Percentiles rank a stretch among this genome's conserved stretches.
phyloP scores from a whole-genome alignment of 2,888 invertebrate species.

The Oscheius sp. region DNA sequence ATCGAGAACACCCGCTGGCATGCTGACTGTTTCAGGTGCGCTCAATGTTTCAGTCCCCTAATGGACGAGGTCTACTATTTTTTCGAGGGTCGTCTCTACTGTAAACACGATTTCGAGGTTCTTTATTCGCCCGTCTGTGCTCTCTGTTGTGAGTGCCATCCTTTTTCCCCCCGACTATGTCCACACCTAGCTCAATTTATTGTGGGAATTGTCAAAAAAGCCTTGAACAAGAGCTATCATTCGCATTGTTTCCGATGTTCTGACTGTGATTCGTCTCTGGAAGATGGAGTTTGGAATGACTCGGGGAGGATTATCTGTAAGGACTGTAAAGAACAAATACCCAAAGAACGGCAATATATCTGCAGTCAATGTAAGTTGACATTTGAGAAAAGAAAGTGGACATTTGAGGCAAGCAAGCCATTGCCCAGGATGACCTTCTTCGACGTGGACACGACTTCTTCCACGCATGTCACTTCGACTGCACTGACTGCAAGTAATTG shows the following conservation, averaged over 20 bases:
- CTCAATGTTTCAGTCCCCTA: slow-evolving; percentile 97
- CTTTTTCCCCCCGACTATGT: neutral
- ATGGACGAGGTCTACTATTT: slow-evolving; percentile 97
- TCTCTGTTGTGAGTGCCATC: slow-evolving; percentile 45
- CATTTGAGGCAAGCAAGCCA: slow-evolving; percentile 46
- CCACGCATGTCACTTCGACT: slow-evolving; percentile 60
- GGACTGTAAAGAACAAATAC: slow-evolving; percentile 47
- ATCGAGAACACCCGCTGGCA: slow-evolving; percentile 34
- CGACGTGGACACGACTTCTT: slow-evolving; percentile 40
- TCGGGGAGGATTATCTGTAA: slow-evolving; percentile 40
- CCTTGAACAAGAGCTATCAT: slow-evolving; percentile 47
- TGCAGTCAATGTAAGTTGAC: slow-evolving; percentile 48
- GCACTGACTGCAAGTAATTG: slow-evolving; percentile 44
- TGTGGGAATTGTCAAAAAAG: slow-evolving; percentile 48
- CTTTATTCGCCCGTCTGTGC: slow-evolving; percentile 56
- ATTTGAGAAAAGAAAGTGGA: neutral
- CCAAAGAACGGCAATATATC: slow-evolving; percentile 43
- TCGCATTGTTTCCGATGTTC: slow-evolving; percentile 53
- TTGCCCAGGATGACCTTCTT: slow-evolving; percentile 46
- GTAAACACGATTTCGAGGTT: slow-evolving; percentile 54
- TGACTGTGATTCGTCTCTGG: slow-evolving; percentile 41
- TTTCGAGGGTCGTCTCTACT: slow-evolving; percentile 83
- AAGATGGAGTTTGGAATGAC: slow-evolving; percentile 39
- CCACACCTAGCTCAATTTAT: slow-evolving; percentile 6
- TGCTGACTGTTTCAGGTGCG: slow-evolving; percentile 78